These are phyloP conservation scores for Dichetophora obliterata DNA, from an alignment of 2,888 invertebrate genomes.

Conservation along the genomic window DNA sequence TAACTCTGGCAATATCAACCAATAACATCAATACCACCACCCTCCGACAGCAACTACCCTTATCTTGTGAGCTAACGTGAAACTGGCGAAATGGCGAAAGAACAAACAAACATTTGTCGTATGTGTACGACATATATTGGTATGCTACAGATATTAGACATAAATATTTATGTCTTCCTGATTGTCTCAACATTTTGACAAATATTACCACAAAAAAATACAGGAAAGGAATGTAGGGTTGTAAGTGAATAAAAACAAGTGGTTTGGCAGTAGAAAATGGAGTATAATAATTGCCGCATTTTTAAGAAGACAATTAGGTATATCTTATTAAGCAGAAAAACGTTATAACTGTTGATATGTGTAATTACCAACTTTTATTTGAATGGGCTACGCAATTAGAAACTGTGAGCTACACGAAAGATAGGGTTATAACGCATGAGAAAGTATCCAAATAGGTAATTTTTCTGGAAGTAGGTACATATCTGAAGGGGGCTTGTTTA, in stretches of 20 bases:
- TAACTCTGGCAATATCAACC: neutral
- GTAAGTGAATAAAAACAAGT: neutral
- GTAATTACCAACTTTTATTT: neutral
- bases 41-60: neutral
- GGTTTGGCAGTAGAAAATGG: neutral
- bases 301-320: slow-evolving; percentile 5
- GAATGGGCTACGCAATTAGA: neutral
- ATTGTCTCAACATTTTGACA: slow-evolving; percentile 17
- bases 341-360: neutral
- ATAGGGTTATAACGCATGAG: too few species aligned
- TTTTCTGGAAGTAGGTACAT: too few species aligned
- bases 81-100: neutral
- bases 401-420: neutral
- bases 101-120: neutral
- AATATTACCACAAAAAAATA: neutral
- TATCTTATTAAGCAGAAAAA: slow-evolving; percentile 5
- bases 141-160: slow-evolving; percentile 7
- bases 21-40: neutral
- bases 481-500: too few species aligned
- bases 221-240: too few species aligned
- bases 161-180: slow-evolving; percentile 31
- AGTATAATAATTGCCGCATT: neutral
- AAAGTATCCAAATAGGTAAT: too few species aligned
- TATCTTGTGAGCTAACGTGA: neutral
- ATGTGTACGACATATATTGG: neutral